Evolutionary conservation across 1,140 invertebrate species (phyloP).

Genomic region (Daktulosphaira vitifoliae): DNA sequence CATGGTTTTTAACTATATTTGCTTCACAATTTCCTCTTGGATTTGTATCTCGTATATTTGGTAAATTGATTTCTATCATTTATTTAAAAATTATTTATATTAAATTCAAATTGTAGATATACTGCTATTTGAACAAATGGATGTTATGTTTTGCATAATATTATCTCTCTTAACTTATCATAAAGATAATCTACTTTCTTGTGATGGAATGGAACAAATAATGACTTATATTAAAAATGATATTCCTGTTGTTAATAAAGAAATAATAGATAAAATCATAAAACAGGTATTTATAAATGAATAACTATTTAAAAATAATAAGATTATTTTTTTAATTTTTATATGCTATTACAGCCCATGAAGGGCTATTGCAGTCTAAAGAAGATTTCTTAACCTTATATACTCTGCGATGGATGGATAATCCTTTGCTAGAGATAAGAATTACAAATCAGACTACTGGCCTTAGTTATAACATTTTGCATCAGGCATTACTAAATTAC

Average conservation of each 20-base stretch:
- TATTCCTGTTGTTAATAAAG: slow-evolving; percentile 53
- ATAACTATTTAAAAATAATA: no score
- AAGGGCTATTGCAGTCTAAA: no score
- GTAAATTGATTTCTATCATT: slow-evolving; percentile 46
- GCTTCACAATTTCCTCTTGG: slow-evolving; percentile 93
- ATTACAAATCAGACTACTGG: no score
- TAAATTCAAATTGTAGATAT: slow-evolving; percentile 58
- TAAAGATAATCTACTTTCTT: slow-evolving; percentile 70
- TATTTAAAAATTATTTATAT: neutral
- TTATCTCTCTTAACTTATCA: slow-evolving; percentile 74
- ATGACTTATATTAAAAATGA: slow-evolving; percentile 82
- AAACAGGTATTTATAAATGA: slow-evolving; percentile 52
- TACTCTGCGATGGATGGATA: no score
- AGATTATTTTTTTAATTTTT: no score
- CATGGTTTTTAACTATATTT: slow-evolving; percentile 92
- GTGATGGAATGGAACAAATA: slow-evolving; percentile 83
- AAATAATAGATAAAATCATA: slow-evolving; percentile 61
- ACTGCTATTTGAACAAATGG: slow-evolving; percentile 74
- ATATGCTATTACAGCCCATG: no score
- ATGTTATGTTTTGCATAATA: slow-evolving; percentile 83
- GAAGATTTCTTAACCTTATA: no score
- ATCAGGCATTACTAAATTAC: no score
- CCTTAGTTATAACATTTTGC: no score
- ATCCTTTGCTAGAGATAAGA: no score
- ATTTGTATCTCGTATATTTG: slow-evolving; percentile 87